Evolutionary conservation across 1,140 invertebrate species (phyloP).

Genomic region (Lucilia cuprina): DNA sequence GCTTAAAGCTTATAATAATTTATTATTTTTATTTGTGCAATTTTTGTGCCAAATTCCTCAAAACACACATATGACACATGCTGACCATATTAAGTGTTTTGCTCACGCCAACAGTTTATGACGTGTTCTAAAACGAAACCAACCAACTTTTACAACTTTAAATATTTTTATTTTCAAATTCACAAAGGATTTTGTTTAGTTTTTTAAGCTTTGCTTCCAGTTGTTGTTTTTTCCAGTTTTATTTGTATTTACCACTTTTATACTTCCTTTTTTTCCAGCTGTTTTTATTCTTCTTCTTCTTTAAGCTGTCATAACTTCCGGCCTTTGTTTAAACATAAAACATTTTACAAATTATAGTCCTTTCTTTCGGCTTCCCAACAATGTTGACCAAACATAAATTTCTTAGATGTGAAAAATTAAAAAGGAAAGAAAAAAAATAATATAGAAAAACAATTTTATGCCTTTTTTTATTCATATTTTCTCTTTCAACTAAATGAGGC

Average conservation of each 20-base stretch:
- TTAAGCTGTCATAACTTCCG: not conserved
- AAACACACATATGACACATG: too few relatives aligned
- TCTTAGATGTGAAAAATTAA: not conserved
- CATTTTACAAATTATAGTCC: conserved; percentile 2
- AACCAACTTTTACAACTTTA: too few relatives aligned
- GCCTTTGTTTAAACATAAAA: not conserved
- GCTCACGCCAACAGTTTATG: too few relatives aligned
- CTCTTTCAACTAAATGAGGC: not conserved
- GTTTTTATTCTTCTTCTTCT: too few relatives aligned
- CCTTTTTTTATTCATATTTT: not conserved
- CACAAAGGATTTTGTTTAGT: not conserved
- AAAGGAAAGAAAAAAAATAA: not conserved
- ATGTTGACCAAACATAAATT: conserved; percentile 14
- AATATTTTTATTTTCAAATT: too few relatives aligned
- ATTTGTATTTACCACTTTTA: not conserved
- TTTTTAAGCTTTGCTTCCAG: not conserved
- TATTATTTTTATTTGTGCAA: too few relatives aligned
- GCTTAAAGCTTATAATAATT: too few relatives aligned
- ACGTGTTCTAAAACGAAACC: too few relatives aligned
- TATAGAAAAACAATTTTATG: not conserved
- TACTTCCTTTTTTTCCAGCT: not conserved
- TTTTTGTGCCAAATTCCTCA: too few relatives aligned
- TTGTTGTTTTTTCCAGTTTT: not conserved
- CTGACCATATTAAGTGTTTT: too few relatives aligned
- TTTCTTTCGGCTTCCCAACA: not conserved